These are phyloP conservation scores for Theonella swinhoei DNA, from an alignment of 37 sponge, comb jelly and placozoan species.

Conservation along the genomic window DNA sequence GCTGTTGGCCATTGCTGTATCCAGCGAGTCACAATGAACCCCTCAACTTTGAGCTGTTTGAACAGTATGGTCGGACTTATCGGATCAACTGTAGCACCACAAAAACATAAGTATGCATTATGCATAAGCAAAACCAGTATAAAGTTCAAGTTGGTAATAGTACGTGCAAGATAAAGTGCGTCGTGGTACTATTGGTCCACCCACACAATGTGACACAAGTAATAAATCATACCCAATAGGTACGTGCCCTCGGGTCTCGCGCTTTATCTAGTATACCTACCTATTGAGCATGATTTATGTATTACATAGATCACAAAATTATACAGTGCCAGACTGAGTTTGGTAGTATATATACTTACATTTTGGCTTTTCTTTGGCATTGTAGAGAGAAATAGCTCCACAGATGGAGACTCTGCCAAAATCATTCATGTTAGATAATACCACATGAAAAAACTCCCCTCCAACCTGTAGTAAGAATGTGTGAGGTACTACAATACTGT, in stretches of 20 bases:
- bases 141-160: no score
- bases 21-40: conserved; percentile 67
- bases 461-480: conserved; percentile 73
- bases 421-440: conserved; percentile 68
- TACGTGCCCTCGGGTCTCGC: no score
- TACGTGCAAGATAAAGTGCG: no score
- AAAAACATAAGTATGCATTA: neutral
- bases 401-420: conserved; percentile 80
- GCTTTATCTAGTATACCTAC: no score
- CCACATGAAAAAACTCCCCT: conserved; percentile 78
- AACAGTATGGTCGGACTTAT: conserved; percentile 41
- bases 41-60: conserved; percentile 74
- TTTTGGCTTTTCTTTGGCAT: conserved; percentile 38
- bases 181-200: no score
- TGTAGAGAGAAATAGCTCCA: conserved; percentile 84
- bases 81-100: neutral
- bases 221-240: no score
- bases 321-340: no score
- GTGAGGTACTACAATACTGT: neutral
- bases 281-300: no score
- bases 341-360: no score
- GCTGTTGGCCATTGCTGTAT: conserved; percentile 51
- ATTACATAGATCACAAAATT: no score
- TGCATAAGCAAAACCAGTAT: neutral
- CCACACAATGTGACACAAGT: no score